A percentile compares a stretch with the other conserved stretches of the same genome.
Conservation (phyloP, 2,888 invertebrate species). For the Andrena chrysosceles region DNA sequence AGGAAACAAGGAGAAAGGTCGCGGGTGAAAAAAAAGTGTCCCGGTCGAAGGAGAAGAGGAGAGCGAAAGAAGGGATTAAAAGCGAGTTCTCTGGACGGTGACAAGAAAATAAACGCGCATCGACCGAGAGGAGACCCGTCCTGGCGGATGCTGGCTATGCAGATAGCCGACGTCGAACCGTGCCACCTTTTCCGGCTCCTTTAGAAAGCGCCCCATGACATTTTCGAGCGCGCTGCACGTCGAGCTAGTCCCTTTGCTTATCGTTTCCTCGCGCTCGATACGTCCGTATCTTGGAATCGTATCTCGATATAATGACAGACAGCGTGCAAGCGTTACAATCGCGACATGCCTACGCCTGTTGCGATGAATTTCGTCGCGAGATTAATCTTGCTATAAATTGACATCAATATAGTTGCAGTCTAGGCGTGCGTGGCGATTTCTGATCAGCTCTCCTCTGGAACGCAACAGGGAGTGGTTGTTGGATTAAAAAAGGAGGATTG, state of each 20-base stretch:
- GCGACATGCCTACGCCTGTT: neutral
- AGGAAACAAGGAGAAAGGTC: constrained; percentile 22
- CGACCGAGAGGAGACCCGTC: neutral
- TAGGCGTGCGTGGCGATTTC: neutral
- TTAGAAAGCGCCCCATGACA: constrained; percentile 67
- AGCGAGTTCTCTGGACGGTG: neutral
- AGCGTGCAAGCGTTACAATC: neutral
- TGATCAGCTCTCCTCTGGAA: neutral
- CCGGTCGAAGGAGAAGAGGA: neutral
- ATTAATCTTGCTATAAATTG: constrained; percentile 10
- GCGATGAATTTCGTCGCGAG: neutral
- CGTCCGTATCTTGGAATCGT: constrained; percentile 6
- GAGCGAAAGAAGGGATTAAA: neutral
- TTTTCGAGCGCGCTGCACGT: constrained; percentile 58
- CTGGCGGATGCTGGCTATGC: constrained; percentile 26
- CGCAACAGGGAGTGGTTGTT: neutral
- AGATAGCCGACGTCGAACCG: constrained; percentile 16
- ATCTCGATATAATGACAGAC: neutral
- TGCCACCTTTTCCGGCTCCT: constrained; percentile 62
- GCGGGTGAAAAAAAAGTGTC: neutral
- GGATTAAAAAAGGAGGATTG: too few relatives aligned
- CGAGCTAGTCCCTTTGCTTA: constrained; percentile 44
- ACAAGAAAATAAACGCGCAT: neutral
- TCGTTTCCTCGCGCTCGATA: constrained; percentile 29
- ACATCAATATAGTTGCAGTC: neutral